A percentile compares a stretch with the other conserved stretches of the same genome.
These are phyloP conservation scores for Drosophila rhopaloa DNA, from an alignment of 1,140 invertebrate genomes.

Conservation along the genomic window DNA sequence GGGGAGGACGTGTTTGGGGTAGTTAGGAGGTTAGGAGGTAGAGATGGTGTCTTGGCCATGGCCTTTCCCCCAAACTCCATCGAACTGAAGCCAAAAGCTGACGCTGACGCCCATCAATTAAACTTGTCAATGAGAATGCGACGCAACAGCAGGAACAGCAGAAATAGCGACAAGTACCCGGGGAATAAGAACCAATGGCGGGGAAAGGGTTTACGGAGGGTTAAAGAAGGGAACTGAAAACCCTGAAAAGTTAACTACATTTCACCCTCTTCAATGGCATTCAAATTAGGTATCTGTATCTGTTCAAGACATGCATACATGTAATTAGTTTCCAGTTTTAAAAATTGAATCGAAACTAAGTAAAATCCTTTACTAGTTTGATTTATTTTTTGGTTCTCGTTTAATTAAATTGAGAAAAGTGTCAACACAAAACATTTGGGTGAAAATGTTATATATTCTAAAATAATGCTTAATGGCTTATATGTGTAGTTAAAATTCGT, in stretches of 20 bases:
- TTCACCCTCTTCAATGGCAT: constrained; percentile 3
- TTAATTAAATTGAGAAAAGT: too few relatives aligned
- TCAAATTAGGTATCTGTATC: constrained; percentile 25
- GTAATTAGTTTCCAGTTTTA: constrained; percentile 15
- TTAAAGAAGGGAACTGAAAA: not conserved
- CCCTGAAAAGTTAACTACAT: constrained; percentile 33
- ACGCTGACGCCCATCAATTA: constrained; percentile 67
- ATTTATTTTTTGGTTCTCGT: too few relatives aligned
- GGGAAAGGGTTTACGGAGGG: not conserved
- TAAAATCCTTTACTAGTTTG: not conserved
- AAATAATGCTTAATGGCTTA: too few relatives aligned
- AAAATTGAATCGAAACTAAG: not conserved
- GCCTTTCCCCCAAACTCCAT: constrained; percentile 41
- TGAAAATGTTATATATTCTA: too few relatives aligned
- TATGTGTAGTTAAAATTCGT: too few relatives aligned
- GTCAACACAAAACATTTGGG: too few relatives aligned
- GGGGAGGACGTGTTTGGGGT: not conserved
- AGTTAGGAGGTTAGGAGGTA: too few relatives aligned
- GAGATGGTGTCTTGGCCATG: constrained; percentile 23
- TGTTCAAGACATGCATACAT: not conserved
- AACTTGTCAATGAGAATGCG: constrained; percentile 58
- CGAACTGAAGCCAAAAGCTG: constrained; percentile 42
- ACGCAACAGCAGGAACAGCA: constrained; percentile 22
- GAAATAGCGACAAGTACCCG: constrained; percentile 38
- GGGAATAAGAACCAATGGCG: constrained; percentile 38